Conservation (phyloP, 2,113 vertebrate genomes). For the Pampusana beccarii region DNA sequence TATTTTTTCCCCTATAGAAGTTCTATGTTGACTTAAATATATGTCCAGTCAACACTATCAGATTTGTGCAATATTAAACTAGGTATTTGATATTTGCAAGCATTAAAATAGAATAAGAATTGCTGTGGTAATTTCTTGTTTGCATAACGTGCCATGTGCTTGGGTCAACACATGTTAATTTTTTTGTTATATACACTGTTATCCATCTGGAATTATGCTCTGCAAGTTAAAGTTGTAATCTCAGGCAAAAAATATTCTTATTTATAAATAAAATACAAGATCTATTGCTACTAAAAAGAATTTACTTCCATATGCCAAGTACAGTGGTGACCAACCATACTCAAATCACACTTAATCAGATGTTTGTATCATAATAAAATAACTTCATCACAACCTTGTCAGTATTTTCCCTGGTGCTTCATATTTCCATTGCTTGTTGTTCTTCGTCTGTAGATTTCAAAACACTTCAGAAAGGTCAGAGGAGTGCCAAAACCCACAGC, state of each 20-base stretch:
- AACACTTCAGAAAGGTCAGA: not conserved
- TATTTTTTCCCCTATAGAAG: not conserved
- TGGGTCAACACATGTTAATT: not conserved
- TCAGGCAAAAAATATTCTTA: conserved; percentile 74
- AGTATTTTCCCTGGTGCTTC: not conserved
- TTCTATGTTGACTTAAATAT: not conserved
- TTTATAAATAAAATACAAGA: conserved; percentile 13
- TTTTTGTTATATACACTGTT: conserved; percentile 51
- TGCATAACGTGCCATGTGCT: not conserved
- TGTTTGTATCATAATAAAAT: not conserved
- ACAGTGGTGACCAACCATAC: not conserved
- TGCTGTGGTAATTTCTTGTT: not conserved
- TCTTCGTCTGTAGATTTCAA: not conserved
- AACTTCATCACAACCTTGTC: not conserved
- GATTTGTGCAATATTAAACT: not conserved
- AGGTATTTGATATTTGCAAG: not conserved
- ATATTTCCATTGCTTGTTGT: not conserved
- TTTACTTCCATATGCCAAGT: not conserved
- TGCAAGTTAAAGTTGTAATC: conserved; percentile 70
- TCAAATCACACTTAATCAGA: not conserved
- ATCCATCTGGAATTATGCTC: conserved; percentile 74
- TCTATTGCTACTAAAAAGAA: not conserved
- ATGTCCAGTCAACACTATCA: not conserved
- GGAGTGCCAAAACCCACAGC: not conserved
- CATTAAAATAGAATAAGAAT: not conserved